These are phyloP conservation scores for Pseudeuparius sepicola DNA, from an alignment of 2,888 invertebrate species.

Conservation along the genomic window DNA sequence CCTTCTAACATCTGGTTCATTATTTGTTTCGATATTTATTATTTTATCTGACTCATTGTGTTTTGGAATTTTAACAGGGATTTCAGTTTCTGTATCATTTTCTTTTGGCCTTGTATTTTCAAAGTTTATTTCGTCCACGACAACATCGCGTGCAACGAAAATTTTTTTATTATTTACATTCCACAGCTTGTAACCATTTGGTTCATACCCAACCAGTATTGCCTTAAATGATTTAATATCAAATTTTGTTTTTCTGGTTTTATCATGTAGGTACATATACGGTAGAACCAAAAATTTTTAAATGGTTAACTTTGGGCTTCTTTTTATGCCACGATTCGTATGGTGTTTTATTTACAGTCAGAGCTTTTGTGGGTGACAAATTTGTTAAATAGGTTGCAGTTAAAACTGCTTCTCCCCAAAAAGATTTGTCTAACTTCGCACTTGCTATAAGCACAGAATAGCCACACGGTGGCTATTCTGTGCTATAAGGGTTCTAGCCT, in stretches of 20 bases:
- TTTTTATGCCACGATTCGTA: constrained; percentile 32
- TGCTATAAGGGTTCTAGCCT: too few species aligned
- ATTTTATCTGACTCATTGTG: too few species aligned
- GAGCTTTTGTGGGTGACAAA: constrained; percentile 28
- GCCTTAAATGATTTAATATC: constrained; percentile 16
- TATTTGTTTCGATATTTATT: too few species aligned
- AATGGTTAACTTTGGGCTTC: constrained; percentile 29
- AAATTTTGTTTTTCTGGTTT: constrained; percentile 17
- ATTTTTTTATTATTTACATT: constrained; percentile 27
- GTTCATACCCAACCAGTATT: constrained; percentile 17
- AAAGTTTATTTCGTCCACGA: too few species aligned
- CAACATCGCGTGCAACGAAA: constrained; percentile 30
- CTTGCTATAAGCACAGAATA: constrained; percentile 11
- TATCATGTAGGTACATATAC: too few species aligned
- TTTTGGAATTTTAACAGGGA: too few species aligned
- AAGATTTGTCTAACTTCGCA: constrained; percentile 16
- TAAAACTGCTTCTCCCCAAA: constrained; percentile 25
- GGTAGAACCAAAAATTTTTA: constrained; percentile 30
- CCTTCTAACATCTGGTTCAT: too few species aligned
- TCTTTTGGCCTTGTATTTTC: too few species aligned
- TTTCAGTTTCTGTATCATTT: too few species aligned
- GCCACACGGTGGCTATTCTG: too few species aligned
- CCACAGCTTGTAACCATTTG: constrained; percentile 32
- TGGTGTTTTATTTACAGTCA: constrained; percentile 31
- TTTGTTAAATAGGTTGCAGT: constrained; percentile 33